Evolutionary conservation across 2,888 invertebrate genomes (phyloP).

Genomic region (Hypercompe scribonia): DNA sequence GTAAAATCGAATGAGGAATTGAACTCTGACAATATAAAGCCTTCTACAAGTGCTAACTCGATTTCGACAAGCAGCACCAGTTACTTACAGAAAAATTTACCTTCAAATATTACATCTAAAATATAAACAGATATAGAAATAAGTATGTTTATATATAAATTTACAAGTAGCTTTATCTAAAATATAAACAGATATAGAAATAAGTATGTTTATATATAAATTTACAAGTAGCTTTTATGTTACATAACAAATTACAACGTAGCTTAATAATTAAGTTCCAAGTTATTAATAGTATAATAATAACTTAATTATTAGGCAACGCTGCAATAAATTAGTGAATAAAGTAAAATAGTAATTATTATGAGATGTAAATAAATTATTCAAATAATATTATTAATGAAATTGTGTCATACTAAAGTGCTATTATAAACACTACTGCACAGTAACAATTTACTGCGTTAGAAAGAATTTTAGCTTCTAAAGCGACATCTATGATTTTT

Average conservation of each 20-base stretch:
- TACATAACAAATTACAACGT: not conserved
- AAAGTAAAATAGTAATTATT: too few relatives aligned
- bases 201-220: not conserved
- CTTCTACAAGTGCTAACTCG: constrained; percentile 29
- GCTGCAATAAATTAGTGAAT: too few relatives aligned
- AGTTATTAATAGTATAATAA: too few relatives aligned
- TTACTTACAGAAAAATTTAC: constrained; percentile 63
- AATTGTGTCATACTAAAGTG: not conserved
- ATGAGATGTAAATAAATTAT: not conserved
- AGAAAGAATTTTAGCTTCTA: not conserved
- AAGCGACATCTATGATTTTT: not conserved
- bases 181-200: constrained; percentile 58
- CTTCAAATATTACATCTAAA: constrained; percentile 66
- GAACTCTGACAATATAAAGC: not conserved
- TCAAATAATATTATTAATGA: not conserved
- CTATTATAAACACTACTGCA: not conserved
- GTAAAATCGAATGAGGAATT: not conserved
- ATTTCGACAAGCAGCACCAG: constrained; percentile 35
- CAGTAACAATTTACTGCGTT: too few relatives aligned
- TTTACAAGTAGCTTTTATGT: not conserved
- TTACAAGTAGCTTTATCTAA: constrained; percentile 53
- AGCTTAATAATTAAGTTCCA: too few relatives aligned
- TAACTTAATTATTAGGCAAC: too few relatives aligned
- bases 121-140: constrained; percentile 52
- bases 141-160: not conserved